These are phyloP conservation scores for Bolborhynchus lineola DNA, from an alignment of 2,113 vertebrate species.

Conservation along the genomic window DNA sequence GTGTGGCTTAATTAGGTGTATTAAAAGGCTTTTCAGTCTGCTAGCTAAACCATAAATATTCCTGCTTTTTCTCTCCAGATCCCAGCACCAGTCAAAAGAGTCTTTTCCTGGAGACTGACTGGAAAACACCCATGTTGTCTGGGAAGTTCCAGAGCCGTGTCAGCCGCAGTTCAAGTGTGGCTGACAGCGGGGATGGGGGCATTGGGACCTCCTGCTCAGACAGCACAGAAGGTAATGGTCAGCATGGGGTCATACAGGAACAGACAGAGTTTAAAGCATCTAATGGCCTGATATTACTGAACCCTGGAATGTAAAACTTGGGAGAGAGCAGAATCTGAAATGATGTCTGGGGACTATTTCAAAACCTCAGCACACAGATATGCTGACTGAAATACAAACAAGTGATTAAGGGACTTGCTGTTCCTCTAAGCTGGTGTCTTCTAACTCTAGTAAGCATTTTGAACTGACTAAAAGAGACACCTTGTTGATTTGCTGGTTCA, in stretches of 20 bases:
- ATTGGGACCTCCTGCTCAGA: conserved; percentile 83
- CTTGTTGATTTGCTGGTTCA: neutral
- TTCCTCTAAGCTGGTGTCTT: neutral
- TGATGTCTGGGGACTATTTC: rapidly evolving
- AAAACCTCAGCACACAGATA: neutral
- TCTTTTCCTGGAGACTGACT: conserved; percentile 78
- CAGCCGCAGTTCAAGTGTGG: conserved; percentile 76
- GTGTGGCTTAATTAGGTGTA: neutral
- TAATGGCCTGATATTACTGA: neutral
- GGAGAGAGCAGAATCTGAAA: neutral
- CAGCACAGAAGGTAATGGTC: conserved; percentile 84
- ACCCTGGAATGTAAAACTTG: neutral
- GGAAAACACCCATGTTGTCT: conserved; percentile 84
- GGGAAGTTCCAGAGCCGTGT: conserved; percentile 81
- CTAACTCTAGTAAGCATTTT: neutral
- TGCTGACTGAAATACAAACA: neutral
- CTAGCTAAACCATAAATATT: neutral
- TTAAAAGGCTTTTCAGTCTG: neutral
- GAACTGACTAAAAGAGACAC: neutral
- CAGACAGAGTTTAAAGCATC: neutral
- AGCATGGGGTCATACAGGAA: neutral
- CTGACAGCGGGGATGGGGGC: conserved; percentile 79
- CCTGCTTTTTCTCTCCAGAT: conserved; percentile 20
- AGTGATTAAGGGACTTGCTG: neutral
- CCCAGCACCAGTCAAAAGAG: conserved; percentile 25